phyloP scores from a whole-genome alignment of 2,888 invertebrate species.

The Lepidocyrtinus sp. region DNA sequence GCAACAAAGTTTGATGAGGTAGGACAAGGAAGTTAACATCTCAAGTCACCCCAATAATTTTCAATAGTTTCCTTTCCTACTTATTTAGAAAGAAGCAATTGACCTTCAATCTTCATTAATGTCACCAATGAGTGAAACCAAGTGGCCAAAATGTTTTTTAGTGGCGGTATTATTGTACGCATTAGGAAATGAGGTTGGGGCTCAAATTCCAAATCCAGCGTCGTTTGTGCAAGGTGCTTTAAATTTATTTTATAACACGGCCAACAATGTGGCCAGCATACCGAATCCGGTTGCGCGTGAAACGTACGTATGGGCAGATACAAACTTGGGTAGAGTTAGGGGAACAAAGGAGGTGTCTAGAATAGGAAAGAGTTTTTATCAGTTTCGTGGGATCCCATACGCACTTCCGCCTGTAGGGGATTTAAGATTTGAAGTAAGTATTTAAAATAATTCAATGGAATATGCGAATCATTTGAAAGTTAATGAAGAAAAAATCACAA shows the following conservation, averaged over 20 bases:
- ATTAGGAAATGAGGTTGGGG: not conserved
- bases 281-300: constrained; percentile 21
- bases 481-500: too few relatives aligned
- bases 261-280: constrained; percentile 55
- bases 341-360: constrained; percentile 59
- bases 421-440: constrained; percentile 59
- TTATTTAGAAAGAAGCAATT: not conserved
- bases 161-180: not conserved
- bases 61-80: not conserved
- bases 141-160: not conserved
- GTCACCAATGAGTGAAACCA: not conserved
- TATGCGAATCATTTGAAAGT: too few relatives aligned
- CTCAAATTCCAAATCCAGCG: constrained; percentile 34
- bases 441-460: too few relatives aligned
- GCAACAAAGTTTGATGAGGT: not conserved
- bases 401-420: constrained; percentile 39
- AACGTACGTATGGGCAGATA: constrained; percentile 55
- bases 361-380: constrained; percentile 57
- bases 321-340: constrained; percentile 44
- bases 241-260: constrained; percentile 59
- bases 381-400: constrained; percentile 55
- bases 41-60: constrained; percentile 22
- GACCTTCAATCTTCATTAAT: too few relatives aligned
- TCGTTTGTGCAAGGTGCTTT: constrained; percentile 53
- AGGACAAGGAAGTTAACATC: constrained; percentile 22